phyloP scores from a whole-genome alignment of 2,113 vertebrate genomes.

The Scartelaos histophorus region DNA sequence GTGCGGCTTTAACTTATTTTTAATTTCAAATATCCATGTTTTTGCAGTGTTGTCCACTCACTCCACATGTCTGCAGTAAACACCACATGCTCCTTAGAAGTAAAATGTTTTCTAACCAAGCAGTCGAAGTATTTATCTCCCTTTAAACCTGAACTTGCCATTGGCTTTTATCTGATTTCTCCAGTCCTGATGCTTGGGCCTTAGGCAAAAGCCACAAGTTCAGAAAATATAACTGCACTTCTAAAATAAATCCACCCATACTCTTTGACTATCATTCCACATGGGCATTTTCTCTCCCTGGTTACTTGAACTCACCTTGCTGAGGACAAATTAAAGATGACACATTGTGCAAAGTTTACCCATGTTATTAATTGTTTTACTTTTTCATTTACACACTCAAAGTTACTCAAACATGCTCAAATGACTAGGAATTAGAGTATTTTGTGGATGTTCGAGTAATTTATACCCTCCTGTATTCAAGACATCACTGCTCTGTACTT shows the following conservation, averaged over 20 bases:
- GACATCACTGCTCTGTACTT: no score
- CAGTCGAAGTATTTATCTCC: neutral
- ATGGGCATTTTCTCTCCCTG: neutral
- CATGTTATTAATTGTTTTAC: no score
- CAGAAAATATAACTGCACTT: neutral
- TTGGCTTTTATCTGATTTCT: conserved; percentile 2
- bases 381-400: no score
- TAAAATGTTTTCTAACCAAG: neutral
- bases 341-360: neutral
- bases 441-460: no score
- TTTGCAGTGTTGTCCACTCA: neutral
- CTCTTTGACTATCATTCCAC: neutral
- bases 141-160: conserved; percentile 5
- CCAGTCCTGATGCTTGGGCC: neutral
- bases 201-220: conserved; percentile 1
- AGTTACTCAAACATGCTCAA: no score
- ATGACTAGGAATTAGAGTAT: neutral
- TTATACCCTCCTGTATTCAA: no score
- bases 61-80: neutral
- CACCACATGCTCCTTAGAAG: neutral
- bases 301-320: conserved; percentile 22
- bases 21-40: no score
- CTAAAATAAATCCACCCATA: neutral
- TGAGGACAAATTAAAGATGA: conserved; percentile 11
- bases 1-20: no score